Conservation (phyloP, 92 coral and sea anemone genomes). For the Zoanthus gigantus region DNA sequence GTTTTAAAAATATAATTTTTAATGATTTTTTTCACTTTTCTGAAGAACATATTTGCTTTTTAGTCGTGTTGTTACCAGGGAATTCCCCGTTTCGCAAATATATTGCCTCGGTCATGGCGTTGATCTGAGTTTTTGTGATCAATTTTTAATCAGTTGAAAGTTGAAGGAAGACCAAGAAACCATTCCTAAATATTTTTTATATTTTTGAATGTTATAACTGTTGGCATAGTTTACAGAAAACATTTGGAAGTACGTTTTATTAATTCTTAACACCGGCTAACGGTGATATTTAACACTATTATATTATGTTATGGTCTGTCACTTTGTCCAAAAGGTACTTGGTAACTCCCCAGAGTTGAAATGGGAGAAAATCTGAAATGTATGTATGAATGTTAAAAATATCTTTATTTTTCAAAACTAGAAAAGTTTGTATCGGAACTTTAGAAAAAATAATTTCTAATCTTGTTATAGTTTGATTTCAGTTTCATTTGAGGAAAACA, state of each 20-base stretch:
- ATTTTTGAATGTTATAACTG: slow-evolving; percentile 1
- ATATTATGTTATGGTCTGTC: background rate
- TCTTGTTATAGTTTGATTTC: background rate
- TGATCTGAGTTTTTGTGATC: background rate
- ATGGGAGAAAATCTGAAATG: background rate
- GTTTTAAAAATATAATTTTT: background rate
- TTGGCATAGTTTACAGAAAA: background rate
- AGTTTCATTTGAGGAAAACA: background rate
- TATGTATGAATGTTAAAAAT: background rate
- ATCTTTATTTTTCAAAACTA: no score
- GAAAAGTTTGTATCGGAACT: background rate
- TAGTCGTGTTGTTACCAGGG: background rate
- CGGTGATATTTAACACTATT: background rate
- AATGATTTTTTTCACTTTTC: background rate
- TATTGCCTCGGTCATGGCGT: background rate
- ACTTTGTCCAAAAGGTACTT: no score
- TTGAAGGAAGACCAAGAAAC: slow-evolving; percentile 18
- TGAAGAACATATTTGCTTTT: background rate
- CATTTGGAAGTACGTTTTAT: background rate
- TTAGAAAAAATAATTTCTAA: background rate
- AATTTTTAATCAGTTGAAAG: slow-evolving; percentile 42
- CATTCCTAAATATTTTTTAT: background rate
- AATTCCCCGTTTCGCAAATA: background rate
- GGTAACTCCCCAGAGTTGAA: no score
- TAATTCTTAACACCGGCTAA: background rate